phyloP scores from a whole-genome alignment of 1,140 invertebrate genomes.

The Pogonognathellus flavescens region DNA sequence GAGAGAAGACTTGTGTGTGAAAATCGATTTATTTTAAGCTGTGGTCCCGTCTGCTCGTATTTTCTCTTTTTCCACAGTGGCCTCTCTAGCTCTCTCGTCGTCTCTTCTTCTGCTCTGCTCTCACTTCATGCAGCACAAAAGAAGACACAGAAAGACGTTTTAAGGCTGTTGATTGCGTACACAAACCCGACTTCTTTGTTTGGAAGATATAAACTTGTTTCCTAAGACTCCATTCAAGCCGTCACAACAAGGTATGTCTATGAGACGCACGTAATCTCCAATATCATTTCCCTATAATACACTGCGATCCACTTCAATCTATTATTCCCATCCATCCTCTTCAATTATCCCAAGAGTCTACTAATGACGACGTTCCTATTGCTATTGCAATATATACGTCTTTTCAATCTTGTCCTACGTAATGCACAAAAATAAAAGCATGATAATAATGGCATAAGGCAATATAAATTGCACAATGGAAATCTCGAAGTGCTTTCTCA shows the following conservation, averaged over 20 bases:
- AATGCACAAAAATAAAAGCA: no score
- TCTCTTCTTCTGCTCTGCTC: background rate
- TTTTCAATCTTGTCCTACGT: no score
- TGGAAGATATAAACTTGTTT: background rate
- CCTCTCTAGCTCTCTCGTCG: background rate
- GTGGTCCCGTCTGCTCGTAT: background rate
- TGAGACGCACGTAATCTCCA: constrained; percentile 1
- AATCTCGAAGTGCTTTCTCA: no score
- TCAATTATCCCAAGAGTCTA: no score
- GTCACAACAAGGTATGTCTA: constrained; percentile 17
- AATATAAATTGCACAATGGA: no score
- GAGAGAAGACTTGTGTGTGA: constrained; percentile 32
- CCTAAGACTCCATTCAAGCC: constrained; percentile 24
- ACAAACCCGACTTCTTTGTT: constrained; percentile 23
- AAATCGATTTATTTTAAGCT: constrained; percentile 39
- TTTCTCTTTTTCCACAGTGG: background rate
- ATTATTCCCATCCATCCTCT: background rate
- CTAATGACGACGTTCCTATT: no score
- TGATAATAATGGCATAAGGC: no score
- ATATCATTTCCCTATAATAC: background rate
- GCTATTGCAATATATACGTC: no score
- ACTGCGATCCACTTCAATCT: constrained; percentile 3
- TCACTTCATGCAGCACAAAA: background rate
- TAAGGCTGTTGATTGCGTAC: constrained; percentile 16
- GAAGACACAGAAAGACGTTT: background rate